These are phyloP conservation scores for Ecliptopera silaceata DNA, from an alignment of 2,888 invertebrate genomes.

Conservation along the genomic window DNA sequence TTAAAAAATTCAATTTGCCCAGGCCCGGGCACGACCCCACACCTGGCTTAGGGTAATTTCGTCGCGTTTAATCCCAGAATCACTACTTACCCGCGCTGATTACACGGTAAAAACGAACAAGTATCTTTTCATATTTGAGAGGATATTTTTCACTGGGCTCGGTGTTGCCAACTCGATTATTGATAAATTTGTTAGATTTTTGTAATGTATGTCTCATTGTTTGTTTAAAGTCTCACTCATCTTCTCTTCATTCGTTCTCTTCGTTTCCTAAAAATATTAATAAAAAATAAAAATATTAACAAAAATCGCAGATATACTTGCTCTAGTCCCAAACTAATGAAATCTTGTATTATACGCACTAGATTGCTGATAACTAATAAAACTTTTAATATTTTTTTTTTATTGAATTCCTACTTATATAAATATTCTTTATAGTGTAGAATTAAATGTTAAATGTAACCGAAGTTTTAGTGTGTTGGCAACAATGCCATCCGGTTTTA, in stretches of 20 bases:
- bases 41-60: constrained; percentile 45
- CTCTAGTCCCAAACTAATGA: too few relatives aligned
- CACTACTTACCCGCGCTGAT: constrained; percentile 50
- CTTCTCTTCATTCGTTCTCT: too few relatives aligned
- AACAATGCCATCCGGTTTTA: constrained; percentile 14
- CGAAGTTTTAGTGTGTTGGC: constrained; percentile 9
- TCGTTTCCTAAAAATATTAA: too few relatives aligned
- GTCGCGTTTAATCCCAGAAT: constrained; percentile 53
- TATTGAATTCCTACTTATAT: too few relatives aligned
- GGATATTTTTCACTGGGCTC: constrained; percentile 25
- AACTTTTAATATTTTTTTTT: too few relatives aligned
- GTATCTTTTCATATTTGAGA: constrained; percentile 31
- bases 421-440: too few relatives aligned
- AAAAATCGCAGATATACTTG: too few relatives aligned
- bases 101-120: constrained; percentile 39
- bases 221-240: too few relatives aligned
- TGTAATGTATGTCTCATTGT: too few relatives aligned
- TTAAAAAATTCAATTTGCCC: constrained; percentile 50
- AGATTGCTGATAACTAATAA: too few relatives aligned
- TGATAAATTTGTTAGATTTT: neutral
- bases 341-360: too few relatives aligned
- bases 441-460: neutral
- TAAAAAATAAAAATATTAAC: neutral
- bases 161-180: neutral
- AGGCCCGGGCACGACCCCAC: constrained; percentile 28